Conservation (phyloP, 1,140 invertebrate genomes). For the Drosophila seguyi region DNA sequence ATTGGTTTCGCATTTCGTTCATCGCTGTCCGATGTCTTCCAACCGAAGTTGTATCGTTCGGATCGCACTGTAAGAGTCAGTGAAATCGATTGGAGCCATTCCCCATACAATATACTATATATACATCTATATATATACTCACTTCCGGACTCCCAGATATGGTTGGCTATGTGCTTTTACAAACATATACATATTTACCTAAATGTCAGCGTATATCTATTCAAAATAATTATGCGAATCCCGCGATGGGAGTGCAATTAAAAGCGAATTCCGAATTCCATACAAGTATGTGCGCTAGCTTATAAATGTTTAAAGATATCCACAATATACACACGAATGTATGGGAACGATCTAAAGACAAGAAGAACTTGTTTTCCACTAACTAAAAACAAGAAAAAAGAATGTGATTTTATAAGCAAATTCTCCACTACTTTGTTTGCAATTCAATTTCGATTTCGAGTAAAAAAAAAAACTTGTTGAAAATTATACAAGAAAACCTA, state of each 20-base stretch:
- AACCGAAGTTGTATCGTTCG: conserved; percentile 15
- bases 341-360: conserved; percentile 6
- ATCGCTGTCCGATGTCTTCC: conserved; percentile 31
- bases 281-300: conserved; percentile 7
- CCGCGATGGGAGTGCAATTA: conserved; percentile 19
- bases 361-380: conserved; percentile 10
- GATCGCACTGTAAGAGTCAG: background rate
- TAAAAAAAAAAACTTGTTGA: conserved; percentile 9
- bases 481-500: conserved; percentile 5
- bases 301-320: conserved; percentile 12
- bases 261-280: conserved; percentile 14
- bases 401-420: conserved; percentile 55
- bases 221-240: conserved; percentile 15
- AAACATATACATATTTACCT: conserved; percentile 2
- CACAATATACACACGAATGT: too few relatives aligned
- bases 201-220: background rate
- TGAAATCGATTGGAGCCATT: background rate
- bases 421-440: conserved; percentile 27
- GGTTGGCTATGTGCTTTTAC: conserved; percentile 8
- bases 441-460: conserved; percentile 20
- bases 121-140: background rate
- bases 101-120: background rate
- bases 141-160: conserved; percentile 1
- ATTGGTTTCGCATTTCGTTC: conserved; percentile 34
- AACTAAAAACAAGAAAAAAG: conserved; percentile 17